A percentile compares a stretch with the other conserved stretches of the same genome.
phyloP scores from a whole-genome alignment of 2,797 vertebrate genomes.

The Delichon dasypus region DNA sequence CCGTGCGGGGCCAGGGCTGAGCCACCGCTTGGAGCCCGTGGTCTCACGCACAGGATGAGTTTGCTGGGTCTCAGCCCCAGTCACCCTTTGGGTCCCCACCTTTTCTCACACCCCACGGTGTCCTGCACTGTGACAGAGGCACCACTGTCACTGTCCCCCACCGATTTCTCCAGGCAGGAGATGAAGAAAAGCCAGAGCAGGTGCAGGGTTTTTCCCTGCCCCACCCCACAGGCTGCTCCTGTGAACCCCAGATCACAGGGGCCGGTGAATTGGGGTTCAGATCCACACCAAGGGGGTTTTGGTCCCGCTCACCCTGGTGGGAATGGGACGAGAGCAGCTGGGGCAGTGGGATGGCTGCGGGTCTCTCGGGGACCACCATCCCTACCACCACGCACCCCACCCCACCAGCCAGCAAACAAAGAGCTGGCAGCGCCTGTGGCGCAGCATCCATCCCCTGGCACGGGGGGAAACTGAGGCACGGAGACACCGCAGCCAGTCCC shows the following conservation, averaged over 20 bases:
- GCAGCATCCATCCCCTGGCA: background rate
- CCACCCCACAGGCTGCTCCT: background rate
- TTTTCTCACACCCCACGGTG: fast-evolving
- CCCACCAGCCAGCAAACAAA: background rate
- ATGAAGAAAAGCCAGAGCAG: background rate
- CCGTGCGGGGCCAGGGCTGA: background rate
- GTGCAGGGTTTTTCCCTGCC: background rate
- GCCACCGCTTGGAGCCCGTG: fast-evolving
- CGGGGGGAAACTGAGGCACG: background rate
- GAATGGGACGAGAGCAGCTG: background rate
- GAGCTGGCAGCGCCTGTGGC: background rate
- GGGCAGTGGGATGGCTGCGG: background rate
- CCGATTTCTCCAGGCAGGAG: background rate
- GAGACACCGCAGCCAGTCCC: background rate
- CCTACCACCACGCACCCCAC: background rate
- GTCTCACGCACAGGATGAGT: background rate
- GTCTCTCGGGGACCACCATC: background rate
- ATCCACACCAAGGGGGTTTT: background rate
- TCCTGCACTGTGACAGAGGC: fast-evolving
- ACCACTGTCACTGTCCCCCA: background rate
- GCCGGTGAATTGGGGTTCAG: background rate
- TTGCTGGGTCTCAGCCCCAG: background rate
- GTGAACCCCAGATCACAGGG: background rate
- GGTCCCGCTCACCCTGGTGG: fast-evolving
- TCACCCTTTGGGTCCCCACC: background rate